Conservation (phyloP, 1,140 invertebrate species). For the Leptestheria dahalacensis region DNA sequence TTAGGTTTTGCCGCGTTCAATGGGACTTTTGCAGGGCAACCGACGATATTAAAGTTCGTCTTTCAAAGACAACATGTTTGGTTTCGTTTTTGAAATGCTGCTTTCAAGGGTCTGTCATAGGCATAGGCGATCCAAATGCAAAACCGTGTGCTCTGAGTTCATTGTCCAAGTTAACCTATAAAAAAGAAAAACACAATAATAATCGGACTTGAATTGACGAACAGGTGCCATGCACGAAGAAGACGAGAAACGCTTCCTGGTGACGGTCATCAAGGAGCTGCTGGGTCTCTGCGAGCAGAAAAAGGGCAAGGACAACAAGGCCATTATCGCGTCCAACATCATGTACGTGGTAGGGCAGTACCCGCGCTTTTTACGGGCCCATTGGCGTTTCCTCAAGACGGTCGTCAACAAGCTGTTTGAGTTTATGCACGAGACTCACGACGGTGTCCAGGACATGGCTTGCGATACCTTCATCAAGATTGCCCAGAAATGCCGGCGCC, state of each 20-base stretch:
- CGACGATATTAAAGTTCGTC: no score
- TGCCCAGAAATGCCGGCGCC: conserved; percentile 92
- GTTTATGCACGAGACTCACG: conserved; percentile 99
- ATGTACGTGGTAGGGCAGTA: conserved; percentile 99
- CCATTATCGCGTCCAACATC: conserved; percentile 98
- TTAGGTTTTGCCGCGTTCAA: no score
- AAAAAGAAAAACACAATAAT: no score
- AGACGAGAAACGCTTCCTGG: conserved; percentile 97
- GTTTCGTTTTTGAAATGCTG: no score
- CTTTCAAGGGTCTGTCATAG: no score
- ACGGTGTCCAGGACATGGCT: conserved; percentile 76
- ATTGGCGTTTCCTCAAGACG: conserved; percentile 99
- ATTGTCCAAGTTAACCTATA: no score
- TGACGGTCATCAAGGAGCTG: conserved; percentile 97
- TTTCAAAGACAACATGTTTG: no score
- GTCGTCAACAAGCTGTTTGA: conserved; percentile 99
- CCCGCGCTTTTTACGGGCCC: conserved; percentile 92
- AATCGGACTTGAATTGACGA: no score
- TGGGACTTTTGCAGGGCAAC: no score
- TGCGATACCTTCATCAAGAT: conserved; percentile 99
- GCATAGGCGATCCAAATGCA: no score
- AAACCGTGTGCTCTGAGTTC: background rate
- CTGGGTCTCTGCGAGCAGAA: conserved; percentile 98
- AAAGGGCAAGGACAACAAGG: conserved; percentile 99
- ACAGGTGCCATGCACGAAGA: conserved; percentile 89